Evolutionary conservation across 2,113 vertebrate genomes (phyloP).

Genomic region (Eulacestoma nigropectus): DNA sequence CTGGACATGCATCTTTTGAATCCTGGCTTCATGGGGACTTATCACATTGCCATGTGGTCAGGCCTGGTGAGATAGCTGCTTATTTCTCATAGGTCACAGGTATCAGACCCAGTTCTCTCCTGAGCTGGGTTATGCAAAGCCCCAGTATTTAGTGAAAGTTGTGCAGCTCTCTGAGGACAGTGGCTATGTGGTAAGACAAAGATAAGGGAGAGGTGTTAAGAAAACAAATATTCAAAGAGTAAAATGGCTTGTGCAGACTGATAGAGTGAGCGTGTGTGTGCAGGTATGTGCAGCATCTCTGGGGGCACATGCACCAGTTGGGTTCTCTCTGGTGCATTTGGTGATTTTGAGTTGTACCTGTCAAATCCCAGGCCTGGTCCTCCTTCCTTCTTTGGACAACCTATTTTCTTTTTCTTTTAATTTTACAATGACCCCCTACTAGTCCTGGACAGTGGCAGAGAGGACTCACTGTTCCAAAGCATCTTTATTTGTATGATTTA

Average conservation of each 20-base stretch:
- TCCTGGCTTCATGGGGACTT: not conserved
- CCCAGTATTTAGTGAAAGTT: not conserved
- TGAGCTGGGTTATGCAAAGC: not conserved
- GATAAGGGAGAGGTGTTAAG: not conserved
- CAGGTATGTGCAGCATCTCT: not conserved
- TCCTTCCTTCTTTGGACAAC: not conserved
- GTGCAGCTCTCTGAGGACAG: not conserved
- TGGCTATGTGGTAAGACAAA: not conserved
- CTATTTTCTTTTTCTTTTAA: not conserved
- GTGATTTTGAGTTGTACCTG: not conserved
- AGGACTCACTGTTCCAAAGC: not conserved
- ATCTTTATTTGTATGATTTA: not conserved
- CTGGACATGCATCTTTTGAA: not conserved
- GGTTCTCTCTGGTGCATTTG: not conserved
- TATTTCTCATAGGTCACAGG: accelerated
- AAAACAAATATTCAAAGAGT: not conserved
- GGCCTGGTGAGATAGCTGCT: not conserved
- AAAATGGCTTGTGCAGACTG: not conserved
- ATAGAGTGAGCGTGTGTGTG: accelerated
- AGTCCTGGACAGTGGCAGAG: not conserved
- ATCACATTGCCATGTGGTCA: not conserved
- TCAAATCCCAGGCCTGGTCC: not conserved
- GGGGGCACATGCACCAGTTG: not conserved
- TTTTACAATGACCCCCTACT: not conserved
- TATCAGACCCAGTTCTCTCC: not conserved